Evolutionary conservation across 2,113 vertebrate species (phyloP).

Genomic region (Saccopteryx leptura): DNA sequence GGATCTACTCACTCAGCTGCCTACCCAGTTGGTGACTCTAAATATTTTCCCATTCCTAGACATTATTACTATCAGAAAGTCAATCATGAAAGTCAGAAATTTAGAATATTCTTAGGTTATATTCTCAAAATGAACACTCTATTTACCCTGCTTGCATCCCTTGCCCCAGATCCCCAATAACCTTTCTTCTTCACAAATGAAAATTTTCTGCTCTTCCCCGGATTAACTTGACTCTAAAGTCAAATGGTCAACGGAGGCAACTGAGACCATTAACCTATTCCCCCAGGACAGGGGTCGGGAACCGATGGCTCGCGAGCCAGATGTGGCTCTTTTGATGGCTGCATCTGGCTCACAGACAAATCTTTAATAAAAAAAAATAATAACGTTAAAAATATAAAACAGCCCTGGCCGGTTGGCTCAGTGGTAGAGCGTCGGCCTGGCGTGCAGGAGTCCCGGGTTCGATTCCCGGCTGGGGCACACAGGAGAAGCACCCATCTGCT

Average conservation of each 20-base stretch:
- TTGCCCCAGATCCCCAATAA: fast-evolving
- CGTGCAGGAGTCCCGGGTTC: no score
- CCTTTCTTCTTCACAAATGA: background rate
- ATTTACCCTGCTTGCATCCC: fast-evolving
- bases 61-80: background rate
- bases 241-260: fast-evolving
- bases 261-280: fast-evolving
- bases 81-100: background rate
- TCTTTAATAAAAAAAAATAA: no score
- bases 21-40: background rate
- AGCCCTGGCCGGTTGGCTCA: no score
- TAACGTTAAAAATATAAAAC: no score
- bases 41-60: background rate
- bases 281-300: no score
- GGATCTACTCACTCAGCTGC: background rate
- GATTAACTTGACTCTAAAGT: background rate
- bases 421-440: no score
- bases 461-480: no score
- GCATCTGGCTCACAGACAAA: no score
- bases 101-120: background rate
- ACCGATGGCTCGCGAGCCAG: no score
- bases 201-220: background rate
- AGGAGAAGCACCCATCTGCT: no score
- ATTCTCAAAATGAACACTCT: background rate
- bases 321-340: no score